phyloP scores from a whole-genome alignment of 2,888 invertebrate species.

The Cryptophagus acutangulus region DNA sequence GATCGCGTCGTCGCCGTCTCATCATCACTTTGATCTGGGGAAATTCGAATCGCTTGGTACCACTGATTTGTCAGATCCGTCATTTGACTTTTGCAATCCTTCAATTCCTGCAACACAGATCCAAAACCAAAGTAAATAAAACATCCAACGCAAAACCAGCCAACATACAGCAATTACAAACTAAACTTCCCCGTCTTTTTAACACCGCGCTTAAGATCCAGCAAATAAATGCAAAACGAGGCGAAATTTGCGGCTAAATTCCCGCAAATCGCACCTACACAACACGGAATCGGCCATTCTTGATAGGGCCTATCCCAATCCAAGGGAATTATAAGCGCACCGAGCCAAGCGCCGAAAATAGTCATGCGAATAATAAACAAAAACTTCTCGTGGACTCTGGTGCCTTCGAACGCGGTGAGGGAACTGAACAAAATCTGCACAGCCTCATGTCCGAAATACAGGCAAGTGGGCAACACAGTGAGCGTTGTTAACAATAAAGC shows the following conservation, averaged over 20 bases:
- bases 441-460: constrained; percentile 59
- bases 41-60: constrained; percentile 92
- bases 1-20: constrained; percentile 52
- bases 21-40: constrained; percentile 81
- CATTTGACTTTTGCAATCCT: constrained; percentile 96
- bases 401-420: constrained; percentile 49
- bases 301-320: constrained; percentile 93
- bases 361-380: constrained; percentile 56
- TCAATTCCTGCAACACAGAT: constrained; percentile 65
- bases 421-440: constrained; percentile 55
- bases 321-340: constrained; percentile 78
- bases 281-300: constrained; percentile 70
- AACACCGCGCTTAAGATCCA: constrained; percentile 2
- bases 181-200: constrained; percentile 11
- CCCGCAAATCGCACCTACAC: constrained; percentile 62
- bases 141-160: not conserved
- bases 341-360: constrained; percentile 76
- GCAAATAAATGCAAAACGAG: constrained; percentile 8
- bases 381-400: constrained; percentile 55
- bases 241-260: constrained; percentile 44
- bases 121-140: not conserved
- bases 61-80: constrained; percentile 93
- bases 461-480: constrained; percentile 59
- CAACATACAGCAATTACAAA: constrained; percentile 8
- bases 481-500: constrained; percentile 58